Conservation (phyloP, 2,113 vertebrate genomes). For the Manacus vitellinus region DNA sequence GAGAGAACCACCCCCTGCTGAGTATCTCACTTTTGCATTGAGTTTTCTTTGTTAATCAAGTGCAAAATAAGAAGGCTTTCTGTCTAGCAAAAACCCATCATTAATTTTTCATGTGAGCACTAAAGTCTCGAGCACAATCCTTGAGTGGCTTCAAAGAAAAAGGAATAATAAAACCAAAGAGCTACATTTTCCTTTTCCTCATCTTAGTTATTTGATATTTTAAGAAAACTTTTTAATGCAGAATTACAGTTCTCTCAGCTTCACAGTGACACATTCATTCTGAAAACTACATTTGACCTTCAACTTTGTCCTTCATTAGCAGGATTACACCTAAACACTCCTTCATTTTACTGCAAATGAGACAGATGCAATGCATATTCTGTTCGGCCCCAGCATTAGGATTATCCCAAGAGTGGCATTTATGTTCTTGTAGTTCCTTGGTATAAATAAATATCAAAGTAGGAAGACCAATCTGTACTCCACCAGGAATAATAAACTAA, state of each 20-base stretch:
- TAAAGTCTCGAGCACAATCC: slow-evolving; percentile 58
- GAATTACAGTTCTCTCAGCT: slow-evolving; percentile 17
- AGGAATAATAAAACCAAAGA: slow-evolving; percentile 25
- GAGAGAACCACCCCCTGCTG: slow-evolving; percentile 21
- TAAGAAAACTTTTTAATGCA: slow-evolving; percentile 31
- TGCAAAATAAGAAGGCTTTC: slow-evolving; percentile 63
- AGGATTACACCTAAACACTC: slow-evolving; percentile 60
- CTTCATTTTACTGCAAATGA: slow-evolving; percentile 72
- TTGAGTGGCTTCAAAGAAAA: slow-evolving; percentile 55
- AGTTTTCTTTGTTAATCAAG: slow-evolving; percentile 70
- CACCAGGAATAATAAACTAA: slow-evolving; percentile 81
- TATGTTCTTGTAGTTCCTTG: slow-evolving; percentile 73
- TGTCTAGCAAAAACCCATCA: slow-evolving; percentile 61
- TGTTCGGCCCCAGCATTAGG: slow-evolving; percentile 57
- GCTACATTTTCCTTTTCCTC: not conserved
- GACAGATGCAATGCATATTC: slow-evolving; percentile 67
- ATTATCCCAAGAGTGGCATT: slow-evolving; percentile 79
- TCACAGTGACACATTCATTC: not conserved
- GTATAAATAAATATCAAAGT: slow-evolving; percentile 82
- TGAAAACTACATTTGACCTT: slow-evolving; percentile 71
- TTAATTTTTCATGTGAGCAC: slow-evolving; percentile 75
- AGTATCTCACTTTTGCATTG: slow-evolving; percentile 17
- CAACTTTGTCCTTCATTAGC: slow-evolving; percentile 74
- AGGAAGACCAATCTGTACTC: slow-evolving; percentile 73
- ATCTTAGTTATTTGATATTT: not conserved